Evolutionary conservation across 1,140 invertebrate genomes (phyloP).

Genomic region (Leucophenga varia): DNA sequence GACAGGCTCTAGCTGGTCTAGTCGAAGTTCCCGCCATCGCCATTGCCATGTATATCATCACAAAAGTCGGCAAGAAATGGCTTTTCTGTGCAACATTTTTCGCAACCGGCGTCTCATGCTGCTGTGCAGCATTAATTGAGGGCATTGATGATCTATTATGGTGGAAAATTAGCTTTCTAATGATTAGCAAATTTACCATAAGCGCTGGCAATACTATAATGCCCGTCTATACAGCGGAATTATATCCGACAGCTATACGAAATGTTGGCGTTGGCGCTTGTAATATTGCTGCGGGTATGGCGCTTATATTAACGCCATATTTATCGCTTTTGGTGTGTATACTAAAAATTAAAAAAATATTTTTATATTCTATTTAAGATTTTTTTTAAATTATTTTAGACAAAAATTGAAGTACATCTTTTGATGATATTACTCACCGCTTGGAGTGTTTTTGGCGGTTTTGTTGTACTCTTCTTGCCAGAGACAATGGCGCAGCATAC

Average conservation of each 20-base stretch:
- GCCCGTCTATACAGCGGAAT: constrained; percentile 72
- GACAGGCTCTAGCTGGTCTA: constrained; percentile 62
- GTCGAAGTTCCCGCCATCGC: constrained; percentile 74
- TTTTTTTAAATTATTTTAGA: too few species aligned
- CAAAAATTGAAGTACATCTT: constrained; percentile 51
- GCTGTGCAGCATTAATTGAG: constrained; percentile 61
- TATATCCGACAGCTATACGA: constrained; percentile 72
- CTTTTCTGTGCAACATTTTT: constrained; percentile 67
- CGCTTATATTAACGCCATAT: constrained; percentile 71
- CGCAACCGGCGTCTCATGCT: constrained; percentile 66
- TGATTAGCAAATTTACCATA: constrained; percentile 70
- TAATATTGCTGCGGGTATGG: constrained; percentile 69
- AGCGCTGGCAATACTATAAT: constrained; percentile 71
- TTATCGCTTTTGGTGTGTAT: constrained; percentile 69
- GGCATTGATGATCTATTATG: constrained; percentile 59
- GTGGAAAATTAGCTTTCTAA: constrained; percentile 65
- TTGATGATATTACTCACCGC: constrained; percentile 57
- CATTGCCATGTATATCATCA: constrained; percentile 68
- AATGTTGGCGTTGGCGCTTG: constrained; percentile 73
- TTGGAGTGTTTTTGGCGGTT: constrained; percentile 57
- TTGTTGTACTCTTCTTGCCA: constrained; percentile 54
- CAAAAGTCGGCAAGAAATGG: constrained; percentile 69
- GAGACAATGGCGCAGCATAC: constrained; percentile 39
- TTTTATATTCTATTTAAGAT: neutral
- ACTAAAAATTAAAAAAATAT: neutral